phyloP scores from a whole-genome alignment of 2,113 vertebrate species.

The Clarias macrocephalus region DNA sequence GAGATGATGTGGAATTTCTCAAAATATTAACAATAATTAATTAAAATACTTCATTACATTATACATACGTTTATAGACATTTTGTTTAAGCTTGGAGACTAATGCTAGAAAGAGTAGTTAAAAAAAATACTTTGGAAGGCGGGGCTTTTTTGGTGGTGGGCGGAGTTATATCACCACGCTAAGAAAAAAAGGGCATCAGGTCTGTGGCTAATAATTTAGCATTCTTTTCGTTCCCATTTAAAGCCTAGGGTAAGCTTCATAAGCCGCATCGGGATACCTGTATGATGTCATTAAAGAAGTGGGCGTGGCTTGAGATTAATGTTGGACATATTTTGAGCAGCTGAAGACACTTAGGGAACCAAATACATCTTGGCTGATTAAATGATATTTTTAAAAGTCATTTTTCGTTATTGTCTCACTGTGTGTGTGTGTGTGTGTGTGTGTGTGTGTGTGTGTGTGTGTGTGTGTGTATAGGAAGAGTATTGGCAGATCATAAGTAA shows the following conservation, averaged over 20 bases:
- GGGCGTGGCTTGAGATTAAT: background rate
- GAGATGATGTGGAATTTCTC: constrained; percentile 36
- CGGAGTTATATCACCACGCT: background rate
- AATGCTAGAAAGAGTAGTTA: background rate
- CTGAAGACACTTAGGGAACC: background rate
- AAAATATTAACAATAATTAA: background rate
- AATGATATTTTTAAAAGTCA: background rate
- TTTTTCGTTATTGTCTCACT: background rate
- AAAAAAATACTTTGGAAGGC: background rate
- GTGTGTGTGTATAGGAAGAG: constrained; percentile 68
- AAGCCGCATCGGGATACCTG: too few species aligned
- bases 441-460: constrained; percentile 33
- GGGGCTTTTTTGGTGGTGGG: background rate
- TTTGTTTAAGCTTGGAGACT: background rate
- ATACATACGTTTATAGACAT: background rate
- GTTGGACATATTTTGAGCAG: background rate
- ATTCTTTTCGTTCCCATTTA: background rate
- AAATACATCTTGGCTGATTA: background rate
- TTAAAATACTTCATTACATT: background rate
- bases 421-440: background rate
- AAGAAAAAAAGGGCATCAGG: background rate
- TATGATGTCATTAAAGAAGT: background rate
- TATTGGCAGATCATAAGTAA: constrained; percentile 78
- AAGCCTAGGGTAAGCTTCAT: background rate
- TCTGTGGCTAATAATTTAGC: background rate